These are phyloP conservation scores for Bombus cullumanus DNA, from an alignment of 1,140 invertebrate species.

Conservation along the genomic window DNA sequence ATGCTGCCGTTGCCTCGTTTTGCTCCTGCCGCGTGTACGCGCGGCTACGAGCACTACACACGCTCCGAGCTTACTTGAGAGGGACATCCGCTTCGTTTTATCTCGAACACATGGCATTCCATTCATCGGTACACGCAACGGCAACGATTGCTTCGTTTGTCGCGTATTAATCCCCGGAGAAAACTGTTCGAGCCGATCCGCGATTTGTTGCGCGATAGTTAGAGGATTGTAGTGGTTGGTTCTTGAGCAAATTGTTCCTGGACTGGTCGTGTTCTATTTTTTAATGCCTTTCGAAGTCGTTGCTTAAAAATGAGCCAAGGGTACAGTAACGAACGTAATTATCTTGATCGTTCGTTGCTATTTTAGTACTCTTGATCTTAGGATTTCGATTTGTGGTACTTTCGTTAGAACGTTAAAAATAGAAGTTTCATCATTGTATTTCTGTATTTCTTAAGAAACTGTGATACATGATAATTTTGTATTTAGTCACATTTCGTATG, in stretches of 20 bases:
- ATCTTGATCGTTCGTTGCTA: too few relatives aligned
- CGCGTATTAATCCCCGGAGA: conserved; percentile 29
- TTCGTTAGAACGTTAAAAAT: too few relatives aligned
- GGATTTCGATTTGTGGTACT: too few relatives aligned
- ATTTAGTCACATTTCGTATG: too few relatives aligned
- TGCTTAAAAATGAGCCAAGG: too few relatives aligned
- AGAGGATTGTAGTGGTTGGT: neutral
- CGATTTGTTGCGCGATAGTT: neutral
- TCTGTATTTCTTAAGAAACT: too few relatives aligned
- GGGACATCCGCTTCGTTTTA: conserved; percentile 29
- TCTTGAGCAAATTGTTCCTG: neutral
- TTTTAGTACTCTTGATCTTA: too few relatives aligned
- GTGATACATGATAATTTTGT: too few relatives aligned
- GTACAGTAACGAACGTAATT: too few relatives aligned
- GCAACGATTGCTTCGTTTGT: conserved; percentile 32
- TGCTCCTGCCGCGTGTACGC: neutral
- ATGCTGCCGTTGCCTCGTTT: conserved; percentile 15
- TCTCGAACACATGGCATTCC: conserved; percentile 24
- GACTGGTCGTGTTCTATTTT: neutral
- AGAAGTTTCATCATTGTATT: too few relatives aligned
- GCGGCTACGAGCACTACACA: neutral
- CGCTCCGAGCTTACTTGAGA: neutral
- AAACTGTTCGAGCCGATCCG: neutral
- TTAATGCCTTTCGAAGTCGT: neutral
- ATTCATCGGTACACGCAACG: conserved; percentile 23